These are phyloP conservation scores for Apodemus sylvaticus DNA, from an alignment of 2,113 vertebrate species.

Conservation along the genomic window DNA sequence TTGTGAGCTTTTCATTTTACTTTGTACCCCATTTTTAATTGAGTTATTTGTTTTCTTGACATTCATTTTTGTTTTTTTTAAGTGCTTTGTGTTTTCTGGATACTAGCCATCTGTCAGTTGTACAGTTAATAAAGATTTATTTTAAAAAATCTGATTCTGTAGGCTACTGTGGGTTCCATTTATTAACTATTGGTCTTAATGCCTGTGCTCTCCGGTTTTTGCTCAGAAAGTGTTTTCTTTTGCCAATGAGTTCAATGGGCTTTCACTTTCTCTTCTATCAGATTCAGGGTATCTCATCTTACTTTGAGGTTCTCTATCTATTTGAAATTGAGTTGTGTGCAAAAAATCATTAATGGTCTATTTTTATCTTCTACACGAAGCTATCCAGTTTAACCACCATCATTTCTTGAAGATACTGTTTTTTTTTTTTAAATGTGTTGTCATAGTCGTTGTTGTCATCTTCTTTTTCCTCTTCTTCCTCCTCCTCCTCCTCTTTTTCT, in stretches of 20 bases:
- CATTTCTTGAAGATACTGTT: background rate
- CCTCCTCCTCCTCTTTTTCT: background rate
- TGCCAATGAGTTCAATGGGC: background rate
- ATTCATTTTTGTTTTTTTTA: background rate
- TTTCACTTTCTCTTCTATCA: background rate
- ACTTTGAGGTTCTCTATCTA: background rate
- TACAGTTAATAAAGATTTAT: background rate
- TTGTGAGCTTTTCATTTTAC: background rate
- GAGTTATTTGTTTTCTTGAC: background rate
- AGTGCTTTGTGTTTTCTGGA: background rate
- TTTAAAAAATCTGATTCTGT: background rate
- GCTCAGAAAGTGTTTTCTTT: background rate
- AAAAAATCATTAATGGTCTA: background rate
- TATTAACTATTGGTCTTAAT: background rate
- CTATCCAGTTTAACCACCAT: no score
- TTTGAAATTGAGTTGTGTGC: background rate
- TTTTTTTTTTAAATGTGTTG: background rate
- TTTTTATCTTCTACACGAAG: background rate
- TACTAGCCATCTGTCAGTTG: background rate
- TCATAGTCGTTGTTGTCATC: fast-evolving
- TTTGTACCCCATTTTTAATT: background rate
- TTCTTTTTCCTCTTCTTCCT: background rate
- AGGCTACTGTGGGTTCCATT: background rate
- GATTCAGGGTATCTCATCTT: background rate
- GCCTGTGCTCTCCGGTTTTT: background rate